Base-by-base conservation (phyloP, 1,140 invertebrate genomes). In the Brachionus manjavacas region DNA sequence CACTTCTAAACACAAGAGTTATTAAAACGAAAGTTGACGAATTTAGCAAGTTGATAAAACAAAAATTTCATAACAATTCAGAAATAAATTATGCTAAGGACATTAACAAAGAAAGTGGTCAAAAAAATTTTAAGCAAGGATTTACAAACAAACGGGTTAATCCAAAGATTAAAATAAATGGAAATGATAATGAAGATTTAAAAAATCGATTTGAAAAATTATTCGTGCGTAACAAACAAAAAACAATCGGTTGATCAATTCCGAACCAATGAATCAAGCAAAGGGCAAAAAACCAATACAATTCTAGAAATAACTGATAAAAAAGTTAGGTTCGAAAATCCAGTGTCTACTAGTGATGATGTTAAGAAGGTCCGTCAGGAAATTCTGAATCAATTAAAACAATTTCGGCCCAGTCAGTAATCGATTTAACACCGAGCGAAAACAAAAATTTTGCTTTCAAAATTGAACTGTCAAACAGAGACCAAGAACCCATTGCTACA, bases 391-490 rank as follows among this genome's bases (percentile, higher is more conserved):
- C 4, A 68, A 68, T 68, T 68, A 68, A 68, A 68, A 68, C 64
- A 68, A 68, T 68, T 35, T 68, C 64, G 64, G 64, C 64, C 11
- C 23, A 68, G 23, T 68, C 25, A 68, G 64, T 68, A 68, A 68
- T 68, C 64, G 64, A 68, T 68, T 68, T 35, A 25, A 68, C 64
- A 7, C 64, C 64, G 64, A 68, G 20, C 31, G 64, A 68, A 68
- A 68, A 68, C n/a, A 68, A 68, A 68, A n/a, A 35, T 31, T 68
- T 68, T 68, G 64, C 64, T 68, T 68, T 68, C 25, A 68, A 68
- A 68, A 68, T 68, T 4, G 64, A 68, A 68, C 64, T 68, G 3
- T 28, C 64, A 68, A 68, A 68, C 64, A 25, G 28, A 35, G 7
- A 68, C 64, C 64, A 68, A 68, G n/a, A 68, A 55, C 52, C 52